Percentiles rank a stretch among this genome's conserved stretches.
These are phyloP conservation scores for Callionymus lyra DNA, from an alignment of 2,113 vertebrate genomes.

Conservation along the genomic window DNA sequence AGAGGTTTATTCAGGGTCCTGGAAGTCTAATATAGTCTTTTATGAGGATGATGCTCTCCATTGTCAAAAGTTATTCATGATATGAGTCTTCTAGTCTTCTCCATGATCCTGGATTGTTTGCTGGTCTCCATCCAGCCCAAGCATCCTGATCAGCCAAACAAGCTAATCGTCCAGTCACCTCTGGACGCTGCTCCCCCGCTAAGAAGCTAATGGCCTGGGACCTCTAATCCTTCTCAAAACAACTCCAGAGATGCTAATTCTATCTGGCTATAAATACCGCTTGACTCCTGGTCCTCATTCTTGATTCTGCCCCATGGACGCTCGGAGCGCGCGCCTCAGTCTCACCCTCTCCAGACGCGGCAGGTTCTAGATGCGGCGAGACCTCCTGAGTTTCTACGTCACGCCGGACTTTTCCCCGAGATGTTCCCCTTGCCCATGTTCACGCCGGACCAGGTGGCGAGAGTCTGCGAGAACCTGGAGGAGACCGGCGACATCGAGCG, in stretches of 20 bases:
- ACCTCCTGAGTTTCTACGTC: slow-evolving; percentile 1
- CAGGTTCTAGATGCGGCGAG: slow-evolving; percentile 9
- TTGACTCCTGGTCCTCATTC: slow-evolving; percentile 52
- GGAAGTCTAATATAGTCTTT: slow-evolving; percentile 1
- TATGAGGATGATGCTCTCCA: too few species aligned
- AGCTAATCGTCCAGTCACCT: slow-evolving; percentile 67
- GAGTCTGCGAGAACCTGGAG: slow-evolving; percentile 73
- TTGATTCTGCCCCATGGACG: slow-evolving; percentile 29
- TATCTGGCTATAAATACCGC: slow-evolving; percentile 67
- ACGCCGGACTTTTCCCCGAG: not conserved
- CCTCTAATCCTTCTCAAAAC: slow-evolving; percentile 71
- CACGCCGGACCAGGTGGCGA: slow-evolving; percentile 71
- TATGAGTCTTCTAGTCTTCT: too few species aligned
- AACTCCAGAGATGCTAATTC: slow-evolving; percentile 70
- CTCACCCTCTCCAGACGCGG: slow-evolving; percentile 11
- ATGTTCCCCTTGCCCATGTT: slow-evolving; percentile 75
- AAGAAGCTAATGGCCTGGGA: slow-evolving; percentile 63
- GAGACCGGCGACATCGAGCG: slow-evolving; percentile 75
- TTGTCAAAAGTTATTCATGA: too few species aligned
- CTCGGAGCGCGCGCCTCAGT: too few species aligned
- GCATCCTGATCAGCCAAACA: slow-evolving; percentile 72
- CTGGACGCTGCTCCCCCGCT: slow-evolving; percentile 55
- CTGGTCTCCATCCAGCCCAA: slow-evolving; percentile 38
- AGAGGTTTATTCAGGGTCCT: slow-evolving; percentile 41
- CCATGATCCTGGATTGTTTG: slow-evolving; percentile 38